Percentiles rank a stretch among this genome's conserved stretches.
These are phyloP conservation scores for Falco rusticolus DNA, from an alignment of 2,797 vertebrate genomes.

Conservation along the genomic window DNA sequence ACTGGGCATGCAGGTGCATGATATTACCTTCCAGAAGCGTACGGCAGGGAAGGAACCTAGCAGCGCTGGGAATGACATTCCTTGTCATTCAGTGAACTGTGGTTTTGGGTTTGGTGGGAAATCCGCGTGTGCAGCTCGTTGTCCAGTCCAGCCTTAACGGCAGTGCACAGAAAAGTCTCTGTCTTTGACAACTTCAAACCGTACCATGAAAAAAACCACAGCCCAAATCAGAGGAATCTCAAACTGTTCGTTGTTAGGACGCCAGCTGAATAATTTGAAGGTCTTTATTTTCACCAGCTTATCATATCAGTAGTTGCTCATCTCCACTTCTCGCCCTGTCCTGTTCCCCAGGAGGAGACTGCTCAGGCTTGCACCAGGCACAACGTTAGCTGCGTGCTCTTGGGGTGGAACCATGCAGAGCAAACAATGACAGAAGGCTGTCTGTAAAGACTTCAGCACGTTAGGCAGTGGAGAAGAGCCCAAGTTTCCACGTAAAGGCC, in stretches of 20 bases:
- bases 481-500: slow-evolving; percentile 28
- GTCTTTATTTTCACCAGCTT: neutral
- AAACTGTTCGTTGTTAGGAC: neutral
- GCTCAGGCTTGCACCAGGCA: neutral
- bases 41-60: neutral
- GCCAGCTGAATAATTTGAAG: neutral
- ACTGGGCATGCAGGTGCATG: fast-evolving
- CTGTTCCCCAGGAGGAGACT: neutral
- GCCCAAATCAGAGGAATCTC: neutral
- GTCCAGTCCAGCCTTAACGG: neutral
- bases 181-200: neutral
- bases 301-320: neutral
- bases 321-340: neutral
- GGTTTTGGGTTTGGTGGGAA: neutral
- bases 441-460: slow-evolving; percentile 8
- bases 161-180: neutral
- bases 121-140: fast-evolving
- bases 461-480: slow-evolving; percentile 15
- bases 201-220: neutral
- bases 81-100: neutral
- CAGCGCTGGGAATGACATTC: neutral
- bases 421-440: slow-evolving; percentile 12
- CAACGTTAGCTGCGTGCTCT: neutral
- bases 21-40: fast-evolving
- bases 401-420: neutral